A percentile compares a stretch with the other conserved stretches of the same genome.
Evolutionary conservation across 2,888 invertebrate genomes (phyloP).

Genomic region (Tetheella fluctuosa): DNA sequence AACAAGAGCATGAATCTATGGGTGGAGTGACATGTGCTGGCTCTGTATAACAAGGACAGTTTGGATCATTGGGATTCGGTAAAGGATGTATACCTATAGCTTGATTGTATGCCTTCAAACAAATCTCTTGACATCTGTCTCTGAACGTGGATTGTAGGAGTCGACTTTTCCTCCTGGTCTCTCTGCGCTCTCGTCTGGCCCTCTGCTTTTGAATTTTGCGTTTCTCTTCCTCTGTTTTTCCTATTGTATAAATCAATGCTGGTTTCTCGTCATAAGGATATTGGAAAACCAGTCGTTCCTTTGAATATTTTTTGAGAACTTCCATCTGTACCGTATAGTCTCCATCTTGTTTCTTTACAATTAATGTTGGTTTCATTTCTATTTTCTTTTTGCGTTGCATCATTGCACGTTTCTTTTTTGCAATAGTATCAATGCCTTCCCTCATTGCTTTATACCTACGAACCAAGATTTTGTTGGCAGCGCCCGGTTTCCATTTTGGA

Average conservation of each 20-base stretch:
- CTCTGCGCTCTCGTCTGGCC: slow-evolving; percentile 71
- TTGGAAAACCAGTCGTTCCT: slow-evolving; percentile 68
- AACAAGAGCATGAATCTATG: slow-evolving; percentile 76
- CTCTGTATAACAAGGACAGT: slow-evolving; percentile 67
- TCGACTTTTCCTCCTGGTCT: slow-evolving; percentile 69
- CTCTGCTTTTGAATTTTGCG: slow-evolving; percentile 61
- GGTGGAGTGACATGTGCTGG: slow-evolving; percentile 45
- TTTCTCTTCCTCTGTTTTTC: slow-evolving; percentile 72
- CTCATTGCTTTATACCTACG: slow-evolving; percentile 64
- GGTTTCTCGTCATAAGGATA: slow-evolving; percentile 77
- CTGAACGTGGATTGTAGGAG: slow-evolving; percentile 73
- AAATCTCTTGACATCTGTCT: slow-evolving; percentile 78
- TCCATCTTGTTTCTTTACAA: slow-evolving; percentile 68
- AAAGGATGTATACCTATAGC: slow-evolving; percentile 72
- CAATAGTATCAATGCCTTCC: slow-evolving; percentile 65
- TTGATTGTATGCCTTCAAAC: slow-evolving; percentile 78
- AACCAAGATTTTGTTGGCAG: slow-evolving; percentile 67
- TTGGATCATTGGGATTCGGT: slow-evolving; percentile 68
- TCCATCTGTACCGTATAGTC: slow-evolving; percentile 78
- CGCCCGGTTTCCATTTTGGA: slow-evolving; percentile 77
- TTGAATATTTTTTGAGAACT: slow-evolving; percentile 76
- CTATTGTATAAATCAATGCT: slow-evolving; percentile 69
- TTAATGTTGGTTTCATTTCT: slow-evolving; percentile 70
- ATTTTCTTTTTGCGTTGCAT: slow-evolving; percentile 71
- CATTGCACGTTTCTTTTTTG: slow-evolving; percentile 73